phyloP scores from a whole-genome alignment of 2,888 invertebrate genomes.

The Nomada lathburiana region DNA sequence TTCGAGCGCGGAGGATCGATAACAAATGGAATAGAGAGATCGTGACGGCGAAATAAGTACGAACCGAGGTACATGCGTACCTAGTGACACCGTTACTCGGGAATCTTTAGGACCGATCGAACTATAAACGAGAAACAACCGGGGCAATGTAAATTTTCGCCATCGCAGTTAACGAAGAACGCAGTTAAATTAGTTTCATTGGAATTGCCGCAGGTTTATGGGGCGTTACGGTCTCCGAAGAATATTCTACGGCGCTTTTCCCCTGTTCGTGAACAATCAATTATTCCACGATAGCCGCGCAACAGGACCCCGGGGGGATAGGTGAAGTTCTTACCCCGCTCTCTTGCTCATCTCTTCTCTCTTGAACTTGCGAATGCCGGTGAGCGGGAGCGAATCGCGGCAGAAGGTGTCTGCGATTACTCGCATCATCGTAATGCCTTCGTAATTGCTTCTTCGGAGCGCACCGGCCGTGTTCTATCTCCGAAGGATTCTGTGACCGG shows the following conservation, averaged over 20 bases:
- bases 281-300: slow-evolving; percentile 24
- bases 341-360: neutral
- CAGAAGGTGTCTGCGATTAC: slow-evolving; percentile 19
- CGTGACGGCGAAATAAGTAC: slow-evolving; percentile 21
- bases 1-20: slow-evolving; percentile 34
- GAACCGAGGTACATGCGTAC: neutral
- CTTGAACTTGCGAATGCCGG: neutral
- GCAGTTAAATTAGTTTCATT: slow-evolving; percentile 42
- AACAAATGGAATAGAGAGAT: slow-evolving; percentile 32
- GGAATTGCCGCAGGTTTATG: slow-evolving; percentile 18
- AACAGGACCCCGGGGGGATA: slow-evolving; percentile 11
- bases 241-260: slow-evolving; percentile 12
- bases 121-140: slow-evolving; percentile 11
- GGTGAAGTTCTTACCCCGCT: neutral
- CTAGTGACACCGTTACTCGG: slow-evolving; percentile 14
- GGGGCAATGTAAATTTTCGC: slow-evolving; percentile 6
- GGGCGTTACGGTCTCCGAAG: neutral
- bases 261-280: slow-evolving; percentile 35
- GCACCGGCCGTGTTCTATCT: neutral
- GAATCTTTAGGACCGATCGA: slow-evolving; percentile 2
- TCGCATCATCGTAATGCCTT: slow-evolving; percentile 50
- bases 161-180: neutral
- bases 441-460: slow-evolving; percentile 38
- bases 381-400: slow-evolving; percentile 6
- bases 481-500: slow-evolving; percentile 5